These are phyloP conservation scores for Cryptotis parvus DNA, from an alignment of 2,113 vertebrate genomes.

Conservation along the genomic window DNA sequence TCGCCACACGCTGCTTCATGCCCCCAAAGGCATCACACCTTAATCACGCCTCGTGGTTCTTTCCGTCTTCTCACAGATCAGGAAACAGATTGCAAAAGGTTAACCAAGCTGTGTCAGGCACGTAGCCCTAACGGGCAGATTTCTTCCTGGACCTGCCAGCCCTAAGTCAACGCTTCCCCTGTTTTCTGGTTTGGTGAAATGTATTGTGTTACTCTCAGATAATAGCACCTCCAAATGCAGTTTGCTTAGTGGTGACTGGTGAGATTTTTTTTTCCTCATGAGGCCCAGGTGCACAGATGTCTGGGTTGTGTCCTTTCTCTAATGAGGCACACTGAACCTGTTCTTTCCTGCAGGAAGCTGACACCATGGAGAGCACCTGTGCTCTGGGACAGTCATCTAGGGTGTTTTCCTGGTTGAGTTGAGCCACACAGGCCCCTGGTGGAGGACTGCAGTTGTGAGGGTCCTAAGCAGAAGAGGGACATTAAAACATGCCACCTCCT, in stretches of 20 bases:
- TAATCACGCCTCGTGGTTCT: background rate
- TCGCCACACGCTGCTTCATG: background rate
- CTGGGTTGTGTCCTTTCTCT: background rate
- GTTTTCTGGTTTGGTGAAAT: background rate
- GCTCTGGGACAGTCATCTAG: background rate
- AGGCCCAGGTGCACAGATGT: background rate
- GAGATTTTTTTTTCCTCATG: background rate
- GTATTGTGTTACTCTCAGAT: background rate
- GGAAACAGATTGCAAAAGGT: conserved; percentile 6
- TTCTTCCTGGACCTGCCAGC: background rate
- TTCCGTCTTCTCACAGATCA: background rate
- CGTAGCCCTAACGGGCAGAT: background rate
- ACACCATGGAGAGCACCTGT: background rate
- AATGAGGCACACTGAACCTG: background rate
- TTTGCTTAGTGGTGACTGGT: background rate
- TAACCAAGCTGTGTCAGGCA: background rate
- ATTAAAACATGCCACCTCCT: background rate
- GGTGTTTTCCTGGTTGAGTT: background rate
- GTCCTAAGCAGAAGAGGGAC: background rate
- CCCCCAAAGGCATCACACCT: background rate
- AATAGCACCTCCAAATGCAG: background rate
- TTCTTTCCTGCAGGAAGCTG: background rate
- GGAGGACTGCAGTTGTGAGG: accelerated
- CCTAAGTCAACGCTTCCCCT: accelerated
- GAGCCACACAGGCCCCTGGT: background rate